Evolutionary conservation across 2,113 vertebrate species (phyloP).

Genomic region (Corynorhinus townsendii): DNA sequence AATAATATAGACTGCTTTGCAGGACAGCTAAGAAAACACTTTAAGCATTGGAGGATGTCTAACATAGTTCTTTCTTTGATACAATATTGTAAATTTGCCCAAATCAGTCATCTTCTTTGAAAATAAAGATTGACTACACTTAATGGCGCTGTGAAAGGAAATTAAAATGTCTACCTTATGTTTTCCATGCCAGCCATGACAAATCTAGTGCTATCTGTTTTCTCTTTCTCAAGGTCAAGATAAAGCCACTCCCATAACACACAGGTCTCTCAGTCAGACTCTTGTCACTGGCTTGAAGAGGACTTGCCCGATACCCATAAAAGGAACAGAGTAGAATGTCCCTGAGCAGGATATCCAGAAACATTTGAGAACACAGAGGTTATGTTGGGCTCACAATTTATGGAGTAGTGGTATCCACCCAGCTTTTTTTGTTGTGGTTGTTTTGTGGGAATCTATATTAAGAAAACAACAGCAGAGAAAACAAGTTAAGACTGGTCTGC

Average conservation of each 20-base stretch:
- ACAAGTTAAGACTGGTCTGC: not conserved
- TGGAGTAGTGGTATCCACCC: not conserved
- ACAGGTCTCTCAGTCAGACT: not conserved
- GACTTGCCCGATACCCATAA: not conserved
- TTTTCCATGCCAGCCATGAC: not conserved
- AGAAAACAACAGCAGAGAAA: not conserved
- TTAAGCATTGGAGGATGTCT: not conserved
- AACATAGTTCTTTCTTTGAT: not conserved
- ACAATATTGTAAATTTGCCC: not conserved
- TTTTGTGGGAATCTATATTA: not conserved
- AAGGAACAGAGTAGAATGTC: not conserved
- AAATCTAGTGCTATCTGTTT: not conserved
- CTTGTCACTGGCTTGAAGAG: not conserved
- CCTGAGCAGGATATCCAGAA: not conserved
- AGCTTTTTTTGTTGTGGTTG: not conserved
- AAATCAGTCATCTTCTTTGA: not conserved
- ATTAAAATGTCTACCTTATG: not conserved
- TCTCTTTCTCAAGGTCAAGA: not conserved
- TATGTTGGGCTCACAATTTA: not conserved
- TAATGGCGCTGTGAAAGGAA: not conserved
- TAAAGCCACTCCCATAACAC: not conserved
- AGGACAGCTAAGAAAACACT: not conserved
- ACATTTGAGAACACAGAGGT: not conserved
- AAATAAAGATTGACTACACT: not conserved
- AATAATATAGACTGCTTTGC: not conserved